phyloP scores from a whole-genome alignment of 2,113 vertebrate species.

The Pipra filicauda region DNA sequence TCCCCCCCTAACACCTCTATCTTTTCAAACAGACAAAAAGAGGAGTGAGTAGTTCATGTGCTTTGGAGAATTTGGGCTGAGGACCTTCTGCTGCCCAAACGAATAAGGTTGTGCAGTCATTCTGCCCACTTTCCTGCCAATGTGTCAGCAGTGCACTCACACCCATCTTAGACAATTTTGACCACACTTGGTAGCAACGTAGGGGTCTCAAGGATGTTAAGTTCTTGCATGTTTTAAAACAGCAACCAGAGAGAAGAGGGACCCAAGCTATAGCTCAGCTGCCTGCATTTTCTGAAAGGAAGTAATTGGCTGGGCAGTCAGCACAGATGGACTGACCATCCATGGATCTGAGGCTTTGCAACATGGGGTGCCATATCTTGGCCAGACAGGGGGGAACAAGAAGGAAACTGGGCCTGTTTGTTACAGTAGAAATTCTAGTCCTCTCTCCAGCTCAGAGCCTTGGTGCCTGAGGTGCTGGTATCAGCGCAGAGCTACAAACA shows the following conservation, averaged over 20 bases:
- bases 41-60: neutral
- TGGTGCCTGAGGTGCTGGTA: neutral
- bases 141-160: rapidly evolving
- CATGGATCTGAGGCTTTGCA: neutral
- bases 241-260: neutral
- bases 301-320: neutral
- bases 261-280: neutral
- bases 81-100: neutral
- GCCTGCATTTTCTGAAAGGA: neutral
- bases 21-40: neutral
- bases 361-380: neutral
- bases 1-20: neutral
- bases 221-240: neutral
- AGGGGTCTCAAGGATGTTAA: neutral
- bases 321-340: neutral
- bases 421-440: neutral
- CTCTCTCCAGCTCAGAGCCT: neutral
- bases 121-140: neutral
- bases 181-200: rapidly evolving
- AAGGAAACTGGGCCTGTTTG: neutral
- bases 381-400: neutral
- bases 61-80: neutral
- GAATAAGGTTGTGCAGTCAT: neutral
- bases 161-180: neutral
- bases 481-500: neutral